Evolutionary conservation across 2,797 vertebrate species (phyloP).

Genomic region (Scarus forsteni): DNA sequence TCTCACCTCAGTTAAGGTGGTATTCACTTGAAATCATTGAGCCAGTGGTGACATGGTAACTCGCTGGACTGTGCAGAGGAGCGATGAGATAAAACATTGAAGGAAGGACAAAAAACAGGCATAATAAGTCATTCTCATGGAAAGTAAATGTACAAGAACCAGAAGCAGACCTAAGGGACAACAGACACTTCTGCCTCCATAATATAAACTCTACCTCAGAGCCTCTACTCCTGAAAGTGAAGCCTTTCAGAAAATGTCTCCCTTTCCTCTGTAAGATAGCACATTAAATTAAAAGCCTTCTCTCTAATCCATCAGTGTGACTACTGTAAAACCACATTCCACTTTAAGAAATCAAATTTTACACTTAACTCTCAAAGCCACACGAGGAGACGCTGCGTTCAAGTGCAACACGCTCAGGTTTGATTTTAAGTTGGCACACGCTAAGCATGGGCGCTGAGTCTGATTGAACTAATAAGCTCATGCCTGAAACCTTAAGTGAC

Average conservation of each 20-base stretch:
- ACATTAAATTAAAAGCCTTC: constrained; percentile 34
- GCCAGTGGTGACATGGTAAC: constrained; percentile 46
- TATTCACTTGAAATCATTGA: constrained; percentile 56
- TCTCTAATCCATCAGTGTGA: constrained; percentile 32
- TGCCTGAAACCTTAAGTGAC: constrained; percentile 78
- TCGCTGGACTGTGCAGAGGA: constrained; percentile 45
- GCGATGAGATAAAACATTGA: constrained; percentile 39
- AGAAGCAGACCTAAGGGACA: constrained; percentile 38
- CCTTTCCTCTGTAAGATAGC: constrained; percentile 19
- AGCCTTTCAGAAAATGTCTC: too few relatives aligned
- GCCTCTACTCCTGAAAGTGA: not conserved
- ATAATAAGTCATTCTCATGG: constrained; percentile 32
- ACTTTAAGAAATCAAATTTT: constrained; percentile 52
- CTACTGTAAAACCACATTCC: constrained; percentile 27
- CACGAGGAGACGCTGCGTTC: constrained; percentile 54
- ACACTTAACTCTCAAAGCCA: constrained; percentile 46
- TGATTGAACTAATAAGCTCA: constrained; percentile 81
- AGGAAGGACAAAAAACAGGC: constrained; percentile 50
- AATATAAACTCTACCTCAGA: constrained; percentile 10
- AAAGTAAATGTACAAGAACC: constrained; percentile 43
- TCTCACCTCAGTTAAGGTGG: constrained; percentile 65
- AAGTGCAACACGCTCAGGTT: constrained; percentile 43
- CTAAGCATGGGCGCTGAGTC: constrained; percentile 63
- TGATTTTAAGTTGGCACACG: constrained; percentile 75
- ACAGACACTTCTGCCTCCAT: constrained; percentile 8